Evolutionary conservation across 2,113 vertebrate species (phyloP).

Genomic region (Heptranchias perlo): DNA sequence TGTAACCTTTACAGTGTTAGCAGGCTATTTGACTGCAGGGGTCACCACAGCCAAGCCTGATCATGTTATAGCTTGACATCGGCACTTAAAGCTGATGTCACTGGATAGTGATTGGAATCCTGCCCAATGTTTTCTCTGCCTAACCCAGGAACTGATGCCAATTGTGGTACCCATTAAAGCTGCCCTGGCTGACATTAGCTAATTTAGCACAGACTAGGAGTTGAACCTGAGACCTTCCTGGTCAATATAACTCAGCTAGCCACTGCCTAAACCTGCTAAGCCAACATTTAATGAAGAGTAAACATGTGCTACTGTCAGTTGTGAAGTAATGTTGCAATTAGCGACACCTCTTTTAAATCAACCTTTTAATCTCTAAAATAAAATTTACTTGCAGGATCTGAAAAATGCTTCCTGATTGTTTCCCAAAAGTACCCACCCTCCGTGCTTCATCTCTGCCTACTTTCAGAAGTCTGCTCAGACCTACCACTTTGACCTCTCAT

Average conservation of each 20-base stretch:
- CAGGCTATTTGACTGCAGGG: background rate
- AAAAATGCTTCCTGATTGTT: background rate
- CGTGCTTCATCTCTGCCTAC: background rate
- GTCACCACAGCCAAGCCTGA: too few relatives aligned
- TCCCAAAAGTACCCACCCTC: background rate
- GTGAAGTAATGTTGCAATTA: background rate
- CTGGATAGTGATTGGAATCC: too few relatives aligned
- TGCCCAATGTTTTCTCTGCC: too few relatives aligned
- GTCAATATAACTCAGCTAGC: too few relatives aligned
- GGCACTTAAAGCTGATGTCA: too few relatives aligned
- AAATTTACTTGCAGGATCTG: background rate
- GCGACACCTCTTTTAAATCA: background rate
- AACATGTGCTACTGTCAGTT: background rate
- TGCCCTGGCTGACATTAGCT: background rate
- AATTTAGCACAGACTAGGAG: background rate
- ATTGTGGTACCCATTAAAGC: too few relatives aligned
- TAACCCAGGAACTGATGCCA: too few relatives aligned
- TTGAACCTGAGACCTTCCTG: background rate
- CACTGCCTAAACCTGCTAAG: background rate
- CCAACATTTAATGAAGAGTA: background rate
- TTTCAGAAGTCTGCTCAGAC: background rate
- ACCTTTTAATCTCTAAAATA: background rate
- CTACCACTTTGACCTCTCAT: background rate
- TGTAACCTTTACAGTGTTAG: too few relatives aligned
- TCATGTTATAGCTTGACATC: too few relatives aligned